A percentile compares a stretch with the other conserved stretches of the same genome.
These are phyloP conservation scores for Folsomia candida DNA, from an alignment of 2,888 invertebrate species.

Conservation along the genomic window DNA sequence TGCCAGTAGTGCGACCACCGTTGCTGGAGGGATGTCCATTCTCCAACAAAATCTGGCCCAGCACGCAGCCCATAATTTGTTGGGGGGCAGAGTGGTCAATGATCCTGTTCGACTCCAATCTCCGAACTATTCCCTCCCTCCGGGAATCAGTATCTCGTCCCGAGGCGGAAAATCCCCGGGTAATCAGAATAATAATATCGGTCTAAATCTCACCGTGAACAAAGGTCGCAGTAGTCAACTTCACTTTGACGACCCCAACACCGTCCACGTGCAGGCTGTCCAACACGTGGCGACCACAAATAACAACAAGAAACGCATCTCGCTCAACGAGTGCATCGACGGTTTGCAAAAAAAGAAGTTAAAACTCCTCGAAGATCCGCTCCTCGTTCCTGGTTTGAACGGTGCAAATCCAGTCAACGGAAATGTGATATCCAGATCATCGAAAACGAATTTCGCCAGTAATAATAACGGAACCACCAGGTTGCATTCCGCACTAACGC, in stretches of 20 bases:
- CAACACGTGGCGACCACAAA: background rate
- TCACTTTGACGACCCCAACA: background rate
- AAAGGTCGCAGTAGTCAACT: background rate
- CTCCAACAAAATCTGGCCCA: background rate
- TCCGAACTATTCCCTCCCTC: constrained; percentile 18
- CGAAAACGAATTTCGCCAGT: background rate
- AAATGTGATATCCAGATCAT: background rate
- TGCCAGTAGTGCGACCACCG: background rate
- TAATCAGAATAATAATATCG: constrained; percentile 2
- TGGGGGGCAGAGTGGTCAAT: too few relatives aligned
- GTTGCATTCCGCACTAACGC: background rate
- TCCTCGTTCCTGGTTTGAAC: background rate
- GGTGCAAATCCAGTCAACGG: background rate
- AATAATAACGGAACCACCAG: background rate
- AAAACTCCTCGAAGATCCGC: constrained; percentile 40
- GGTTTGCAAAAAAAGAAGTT: constrained; percentile 44
- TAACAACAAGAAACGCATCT: constrained; percentile 17
- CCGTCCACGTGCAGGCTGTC: background rate
- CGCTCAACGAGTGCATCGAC: constrained; percentile 46
- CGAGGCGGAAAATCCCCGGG: constrained; percentile 4
- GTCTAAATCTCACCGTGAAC: background rate
- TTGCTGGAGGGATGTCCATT: background rate
- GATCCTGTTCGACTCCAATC: background rate
- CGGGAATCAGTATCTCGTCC: constrained; percentile 33
- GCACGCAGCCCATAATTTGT: background rate